Evolutionary conservation across 1,140 invertebrate genomes (phyloP).

Genomic region (Orius laevigatus): DNA sequence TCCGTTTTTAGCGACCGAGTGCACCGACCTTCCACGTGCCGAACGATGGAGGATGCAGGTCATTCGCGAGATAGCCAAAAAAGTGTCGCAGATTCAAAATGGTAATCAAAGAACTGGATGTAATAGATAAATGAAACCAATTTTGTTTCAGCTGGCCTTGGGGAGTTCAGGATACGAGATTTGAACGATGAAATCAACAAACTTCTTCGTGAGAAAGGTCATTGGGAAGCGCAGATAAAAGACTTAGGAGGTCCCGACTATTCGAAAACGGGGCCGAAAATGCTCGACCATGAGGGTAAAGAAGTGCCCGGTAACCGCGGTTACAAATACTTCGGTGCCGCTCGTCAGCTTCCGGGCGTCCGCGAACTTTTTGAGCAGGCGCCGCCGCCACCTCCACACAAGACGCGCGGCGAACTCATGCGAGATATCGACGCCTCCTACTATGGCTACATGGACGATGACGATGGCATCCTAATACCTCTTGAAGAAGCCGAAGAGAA

Average conservation of each 20-base stretch:
- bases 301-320: slow-evolving; percentile 96
- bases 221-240: slow-evolving; percentile 95
- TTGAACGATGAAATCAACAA: slow-evolving; percentile 99
- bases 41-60: slow-evolving; percentile 95
- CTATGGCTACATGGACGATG: slow-evolving; percentile 96
- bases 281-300: slow-evolving; percentile 89
- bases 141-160: slow-evolving; percentile 69
- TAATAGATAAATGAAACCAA: no score
- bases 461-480: slow-evolving; percentile 86
- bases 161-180: slow-evolving; percentile 94
- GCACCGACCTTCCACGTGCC: slow-evolving; percentile 71
- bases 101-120: slow-evolving; percentile 30
- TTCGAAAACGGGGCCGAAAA: slow-evolving; percentile 73
- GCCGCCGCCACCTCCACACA: slow-evolving; percentile 69
- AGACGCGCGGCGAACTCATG: slow-evolving; percentile 92
- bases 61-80: slow-evolving; percentile 91
- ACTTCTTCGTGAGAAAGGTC: slow-evolving; percentile 79
- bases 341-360: slow-evolving; percentile 94
- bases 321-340: slow-evolving; percentile 99
- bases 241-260: slow-evolving; percentile 93
- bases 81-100: slow-evolving; percentile 99
- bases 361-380: slow-evolving; percentile 95
- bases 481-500: slow-evolving; percentile 71
- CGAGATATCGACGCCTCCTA: slow-evolving; percentile 96
- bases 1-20: slow-evolving; percentile 87